phyloP scores from a whole-genome alignment of 2,888 invertebrate genomes.

The Cordylochernes scorpioides region DNA sequence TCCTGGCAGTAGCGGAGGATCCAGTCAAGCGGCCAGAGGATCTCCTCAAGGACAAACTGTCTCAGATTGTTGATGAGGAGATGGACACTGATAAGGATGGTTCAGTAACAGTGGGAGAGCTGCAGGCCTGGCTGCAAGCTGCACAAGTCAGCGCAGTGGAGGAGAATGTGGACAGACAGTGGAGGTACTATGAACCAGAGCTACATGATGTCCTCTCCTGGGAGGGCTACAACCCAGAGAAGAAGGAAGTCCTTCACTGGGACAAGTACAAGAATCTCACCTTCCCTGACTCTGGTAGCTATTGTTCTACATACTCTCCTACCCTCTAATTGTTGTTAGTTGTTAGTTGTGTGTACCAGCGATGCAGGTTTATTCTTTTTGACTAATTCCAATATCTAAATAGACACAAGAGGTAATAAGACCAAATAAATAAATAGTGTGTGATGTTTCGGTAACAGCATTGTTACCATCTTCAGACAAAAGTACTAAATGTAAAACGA shows the following conservation, averaged over 20 bases:
- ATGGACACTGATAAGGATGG: slow-evolving; percentile 9
- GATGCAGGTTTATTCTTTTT: too few species aligned
- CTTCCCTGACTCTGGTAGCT: slow-evolving; percentile 14
- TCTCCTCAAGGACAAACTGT: slow-evolving; percentile 7
- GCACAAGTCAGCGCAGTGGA: slow-evolving; percentile 13
- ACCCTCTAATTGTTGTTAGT: too few species aligned
- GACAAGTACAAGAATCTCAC: slow-evolving; percentile 15
- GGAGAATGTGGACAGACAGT: slow-evolving; percentile 16
- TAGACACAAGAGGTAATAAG: too few species aligned
- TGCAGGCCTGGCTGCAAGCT: slow-evolving; percentile 13
- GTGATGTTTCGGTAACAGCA: too few species aligned
- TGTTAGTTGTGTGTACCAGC: too few species aligned
- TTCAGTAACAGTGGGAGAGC: slow-evolving; percentile 11
- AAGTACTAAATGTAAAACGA: too few species aligned
- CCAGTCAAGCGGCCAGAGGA: too few species aligned
- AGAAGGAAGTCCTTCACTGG: slow-evolving; percentile 14
- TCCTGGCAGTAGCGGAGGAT: too few species aligned
- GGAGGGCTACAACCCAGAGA: slow-evolving; percentile 14
- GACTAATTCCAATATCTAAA: too few species aligned
- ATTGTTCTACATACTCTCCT: too few species aligned
- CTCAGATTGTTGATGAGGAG: slow-evolving; percentile 10
- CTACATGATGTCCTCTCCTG: slow-evolving; percentile 13
- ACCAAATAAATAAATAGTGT: too few species aligned
- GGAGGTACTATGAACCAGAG: slow-evolving; percentile 15
- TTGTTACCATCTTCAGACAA: too few species aligned